Conservation (phyloP, 2,797 vertebrate species). For the Cryptoprocta ferox region DNA sequence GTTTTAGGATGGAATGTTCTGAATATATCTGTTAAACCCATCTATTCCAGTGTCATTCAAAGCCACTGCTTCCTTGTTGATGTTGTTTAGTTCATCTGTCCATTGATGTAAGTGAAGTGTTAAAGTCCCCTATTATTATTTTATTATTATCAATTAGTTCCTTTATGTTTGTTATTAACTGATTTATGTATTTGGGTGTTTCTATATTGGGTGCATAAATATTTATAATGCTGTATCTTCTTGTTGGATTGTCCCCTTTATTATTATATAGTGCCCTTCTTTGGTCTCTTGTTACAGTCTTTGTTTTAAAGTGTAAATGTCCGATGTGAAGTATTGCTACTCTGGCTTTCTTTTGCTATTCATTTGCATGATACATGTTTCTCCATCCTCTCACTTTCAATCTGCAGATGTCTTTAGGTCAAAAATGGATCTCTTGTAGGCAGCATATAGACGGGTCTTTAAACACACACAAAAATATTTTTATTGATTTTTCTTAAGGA, state of each 20-base stretch:
- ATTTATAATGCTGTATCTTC: background rate
- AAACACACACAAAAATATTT: background rate
- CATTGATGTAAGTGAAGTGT: background rate
- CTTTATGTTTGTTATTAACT: background rate
- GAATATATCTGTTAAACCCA: background rate
- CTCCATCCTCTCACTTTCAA: background rate
- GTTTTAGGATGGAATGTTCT: background rate
- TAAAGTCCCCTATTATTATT: background rate
- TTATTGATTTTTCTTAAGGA: background rate
- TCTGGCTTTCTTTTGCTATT: background rate
- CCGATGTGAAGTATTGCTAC: background rate
- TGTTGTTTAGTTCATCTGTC: background rate
- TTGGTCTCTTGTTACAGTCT: background rate
- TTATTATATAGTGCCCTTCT: background rate
- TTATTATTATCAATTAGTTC: background rate
- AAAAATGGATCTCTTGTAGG: background rate
- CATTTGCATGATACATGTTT: background rate
- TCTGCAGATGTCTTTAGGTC: background rate
- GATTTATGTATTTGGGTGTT: background rate
- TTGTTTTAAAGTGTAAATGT: background rate
- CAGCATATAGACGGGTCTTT: background rate
- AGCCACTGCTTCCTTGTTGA: background rate
- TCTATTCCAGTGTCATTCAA: background rate
- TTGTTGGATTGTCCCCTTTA: background rate
- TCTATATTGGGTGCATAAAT: background rate